These are phyloP conservation scores for Micoletzkya japonica DNA, from an alignment of 2,888 invertebrate genomes.

Conservation along the genomic window DNA sequence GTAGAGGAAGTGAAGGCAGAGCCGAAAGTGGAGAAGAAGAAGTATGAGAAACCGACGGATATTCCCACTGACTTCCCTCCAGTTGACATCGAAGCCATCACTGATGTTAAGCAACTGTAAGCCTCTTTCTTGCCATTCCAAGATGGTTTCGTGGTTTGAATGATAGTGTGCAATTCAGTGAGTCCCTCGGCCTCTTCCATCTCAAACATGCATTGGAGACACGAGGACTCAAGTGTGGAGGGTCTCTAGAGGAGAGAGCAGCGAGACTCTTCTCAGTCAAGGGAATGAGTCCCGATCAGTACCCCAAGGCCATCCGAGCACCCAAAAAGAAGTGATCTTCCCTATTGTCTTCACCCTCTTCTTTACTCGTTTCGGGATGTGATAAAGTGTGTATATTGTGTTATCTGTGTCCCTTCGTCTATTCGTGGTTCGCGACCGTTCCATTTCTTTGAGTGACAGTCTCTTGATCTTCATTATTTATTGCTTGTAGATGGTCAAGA, in stretches of 20 bases:
- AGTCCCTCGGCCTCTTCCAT: constrained; percentile 65
- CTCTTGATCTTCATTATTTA: background rate
- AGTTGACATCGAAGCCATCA: background rate
- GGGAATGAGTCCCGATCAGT: constrained; percentile 33
- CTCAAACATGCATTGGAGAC: constrained; percentile 52
- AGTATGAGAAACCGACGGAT: constrained; percentile 17
- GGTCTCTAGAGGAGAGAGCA: constrained; percentile 66
- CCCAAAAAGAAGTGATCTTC: constrained; percentile 1
- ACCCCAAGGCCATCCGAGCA: constrained; percentile 24
- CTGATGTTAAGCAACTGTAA: background rate
- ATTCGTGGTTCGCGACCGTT: no score
- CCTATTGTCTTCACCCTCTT: background rate
- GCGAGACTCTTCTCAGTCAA: constrained; percentile 64
- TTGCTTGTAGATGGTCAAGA: background rate
- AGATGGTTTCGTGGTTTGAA: background rate
- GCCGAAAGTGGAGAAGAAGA: constrained; percentile 12
- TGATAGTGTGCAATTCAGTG: constrained; percentile 40
- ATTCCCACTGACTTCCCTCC: constrained; percentile 20
- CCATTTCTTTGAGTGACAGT: background rate
- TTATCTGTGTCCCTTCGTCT: no score
- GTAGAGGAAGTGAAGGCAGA: background rate
- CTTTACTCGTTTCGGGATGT: background rate
- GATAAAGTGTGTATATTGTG: no score
- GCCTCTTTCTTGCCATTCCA: background rate
- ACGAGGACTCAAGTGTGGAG: constrained; percentile 69